These are phyloP conservation scores for Peromyscus melanophrys DNA, from an alignment of 2,797 vertebrate genomes.

Conservation along the genomic window DNA sequence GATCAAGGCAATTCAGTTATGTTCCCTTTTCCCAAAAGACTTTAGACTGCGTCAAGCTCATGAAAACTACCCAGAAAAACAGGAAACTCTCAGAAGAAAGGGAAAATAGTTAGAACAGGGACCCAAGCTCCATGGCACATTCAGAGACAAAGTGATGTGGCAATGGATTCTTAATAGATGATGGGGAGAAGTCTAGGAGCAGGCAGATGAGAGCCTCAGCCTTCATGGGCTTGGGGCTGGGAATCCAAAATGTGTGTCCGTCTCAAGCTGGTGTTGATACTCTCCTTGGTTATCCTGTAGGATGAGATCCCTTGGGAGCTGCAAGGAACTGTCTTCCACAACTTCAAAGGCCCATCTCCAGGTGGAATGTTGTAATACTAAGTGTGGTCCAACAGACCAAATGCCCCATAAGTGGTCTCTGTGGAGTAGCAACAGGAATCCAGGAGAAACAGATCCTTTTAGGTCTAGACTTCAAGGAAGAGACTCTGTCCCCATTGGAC, in stretches of 20 bases:
- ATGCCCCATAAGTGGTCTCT: accelerated
- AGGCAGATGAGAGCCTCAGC: too few relatives aligned
- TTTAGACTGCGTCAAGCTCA: background rate
- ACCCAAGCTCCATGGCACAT: background rate
- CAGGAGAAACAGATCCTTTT: background rate
- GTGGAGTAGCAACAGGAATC: accelerated
- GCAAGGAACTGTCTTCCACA: background rate
- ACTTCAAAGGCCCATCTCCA: accelerated
- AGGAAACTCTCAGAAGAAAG: background rate
- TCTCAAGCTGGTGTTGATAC: background rate
- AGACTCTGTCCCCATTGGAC: background rate
- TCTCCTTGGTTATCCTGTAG: background rate
- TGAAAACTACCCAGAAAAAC: background rate
- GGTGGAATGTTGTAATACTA: accelerated
- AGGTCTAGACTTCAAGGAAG: background rate
- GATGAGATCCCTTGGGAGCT: background rate
- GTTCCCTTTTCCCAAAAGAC: background rate
- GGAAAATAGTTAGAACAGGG: background rate
- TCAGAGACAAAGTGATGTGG: background rate
- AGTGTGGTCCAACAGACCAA: background rate
- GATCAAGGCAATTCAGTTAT: background rate
- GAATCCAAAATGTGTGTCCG: background rate
- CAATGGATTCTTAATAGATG: background rate
- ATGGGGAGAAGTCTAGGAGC: background rate
- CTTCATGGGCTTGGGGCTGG: background rate